Evolutionary conservation across 2,797 vertebrate genomes (phyloP).

Genomic region (Pempheris klunzingeri): DNA sequence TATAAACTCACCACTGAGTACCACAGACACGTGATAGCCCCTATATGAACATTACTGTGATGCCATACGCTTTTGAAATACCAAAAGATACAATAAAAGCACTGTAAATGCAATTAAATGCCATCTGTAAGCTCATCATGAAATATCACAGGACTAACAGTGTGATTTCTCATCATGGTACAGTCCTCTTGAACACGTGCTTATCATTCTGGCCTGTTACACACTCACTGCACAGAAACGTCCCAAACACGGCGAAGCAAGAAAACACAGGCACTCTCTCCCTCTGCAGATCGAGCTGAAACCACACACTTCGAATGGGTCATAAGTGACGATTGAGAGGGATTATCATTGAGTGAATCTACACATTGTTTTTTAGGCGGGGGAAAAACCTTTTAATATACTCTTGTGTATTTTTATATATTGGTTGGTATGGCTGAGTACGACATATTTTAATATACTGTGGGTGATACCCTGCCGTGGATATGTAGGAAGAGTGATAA

Average conservation of each 20-base stretch:
- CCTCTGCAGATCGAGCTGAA: too few species aligned
- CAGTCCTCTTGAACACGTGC: too few species aligned
- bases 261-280: too few species aligned
- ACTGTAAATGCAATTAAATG: slow-evolving; percentile 4
- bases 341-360: too few species aligned
- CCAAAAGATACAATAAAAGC: slow-evolving; percentile 14
- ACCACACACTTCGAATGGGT: too few species aligned
- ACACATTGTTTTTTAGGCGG: too few species aligned
- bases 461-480: neutral
- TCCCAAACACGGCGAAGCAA: too few species aligned
- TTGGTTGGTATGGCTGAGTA: neutral
- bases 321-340: too few species aligned
- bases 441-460: neutral
- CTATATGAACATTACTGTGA: slow-evolving; percentile 18
- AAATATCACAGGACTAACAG: slow-evolving; percentile 5
- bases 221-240: too few species aligned
- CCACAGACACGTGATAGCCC: slow-evolving; percentile 32
- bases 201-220: too few species aligned
- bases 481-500: neutral
- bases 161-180: neutral
- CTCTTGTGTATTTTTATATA: too few species aligned
- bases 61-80: slow-evolving; percentile 19
- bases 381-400: too few species aligned
- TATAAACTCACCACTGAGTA: slow-evolving; percentile 20
- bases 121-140: neutral